Evolutionary conservation across 2,797 vertebrate genomes (phyloP).

Genomic region (Acestrorhynchus altus): DNA sequence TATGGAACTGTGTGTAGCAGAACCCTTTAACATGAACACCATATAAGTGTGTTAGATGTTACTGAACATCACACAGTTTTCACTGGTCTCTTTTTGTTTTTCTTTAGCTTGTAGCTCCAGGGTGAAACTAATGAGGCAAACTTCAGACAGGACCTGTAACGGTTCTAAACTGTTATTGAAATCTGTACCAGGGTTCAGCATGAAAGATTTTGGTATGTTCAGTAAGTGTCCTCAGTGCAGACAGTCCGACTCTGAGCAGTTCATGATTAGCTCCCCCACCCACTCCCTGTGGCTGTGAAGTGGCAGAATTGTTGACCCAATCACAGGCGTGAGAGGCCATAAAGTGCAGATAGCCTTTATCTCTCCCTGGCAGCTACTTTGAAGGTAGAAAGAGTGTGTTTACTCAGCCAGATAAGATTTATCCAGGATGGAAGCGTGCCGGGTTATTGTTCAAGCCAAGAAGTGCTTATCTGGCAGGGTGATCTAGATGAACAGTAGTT

Average conservation of each 20-base stretch:
- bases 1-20: too few species aligned
- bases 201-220: not conserved
- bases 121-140: too few species aligned
- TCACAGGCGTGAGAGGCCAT: slow-evolving; percentile 40
- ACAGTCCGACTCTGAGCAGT: slow-evolving; percentile 22
- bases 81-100: too few species aligned
- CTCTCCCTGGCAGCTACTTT: slow-evolving; percentile 62
- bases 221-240: not conserved
- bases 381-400: slow-evolving; percentile 71
- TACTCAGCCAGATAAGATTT: slow-evolving; percentile 75
- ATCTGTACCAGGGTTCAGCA: not conserved
- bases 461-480: slow-evolving; percentile 69
- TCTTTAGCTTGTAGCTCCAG: too few species aligned
- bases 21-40: too few species aligned
- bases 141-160: too few species aligned
- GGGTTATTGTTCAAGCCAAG: slow-evolving; percentile 55
- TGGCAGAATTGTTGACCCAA: slow-evolving; percentile 24
- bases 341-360: slow-evolving; percentile 36
- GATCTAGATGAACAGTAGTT: slow-evolving; percentile 38
- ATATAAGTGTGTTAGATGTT: too few species aligned
- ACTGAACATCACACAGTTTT: too few species aligned
- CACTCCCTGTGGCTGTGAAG: slow-evolving; percentile 10
- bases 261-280: not conserved
- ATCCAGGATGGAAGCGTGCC: slow-evolving; percentile 73
- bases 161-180: too few species aligned